Conservation (phyloP, 2,113 vertebrate species). For the Apaloderma vittatum region DNA sequence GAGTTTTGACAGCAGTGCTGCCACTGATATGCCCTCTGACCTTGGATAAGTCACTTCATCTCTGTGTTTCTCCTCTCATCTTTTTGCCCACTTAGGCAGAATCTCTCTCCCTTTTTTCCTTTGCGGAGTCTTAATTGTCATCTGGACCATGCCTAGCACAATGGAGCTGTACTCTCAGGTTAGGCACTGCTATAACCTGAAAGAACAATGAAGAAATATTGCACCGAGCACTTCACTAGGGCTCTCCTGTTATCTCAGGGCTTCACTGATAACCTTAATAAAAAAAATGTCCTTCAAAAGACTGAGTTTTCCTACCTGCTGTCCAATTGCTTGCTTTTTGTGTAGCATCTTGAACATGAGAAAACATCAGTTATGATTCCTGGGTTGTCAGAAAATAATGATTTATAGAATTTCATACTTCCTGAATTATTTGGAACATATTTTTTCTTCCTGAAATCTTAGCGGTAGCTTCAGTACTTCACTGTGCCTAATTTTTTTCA, state of each 20-base stretch:
- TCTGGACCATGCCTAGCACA: neutral
- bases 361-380: neutral
- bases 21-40: neutral
- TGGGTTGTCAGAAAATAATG: neutral
- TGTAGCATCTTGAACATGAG: neutral
- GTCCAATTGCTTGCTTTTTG: neutral
- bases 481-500: neutral
- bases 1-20: neutral
- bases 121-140: neutral
- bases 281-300: neutral
- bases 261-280: neutral
- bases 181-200: neutral
- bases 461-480: neutral
- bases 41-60: neutral
- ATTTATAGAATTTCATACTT: neutral
- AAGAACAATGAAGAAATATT: neutral
- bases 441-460: slow-evolving; percentile 12
- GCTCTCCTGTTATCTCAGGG: neutral
- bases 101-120: neutral
- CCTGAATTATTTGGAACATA: neutral
- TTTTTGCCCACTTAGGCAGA: neutral
- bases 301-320: neutral
- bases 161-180: neutral
- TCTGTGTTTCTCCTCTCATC: neutral
- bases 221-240: neutral